These are phyloP conservation scores for Scaptomyza hsui DNA, from an alignment of 1,140 invertebrate genomes.

Conservation along the genomic window DNA sequence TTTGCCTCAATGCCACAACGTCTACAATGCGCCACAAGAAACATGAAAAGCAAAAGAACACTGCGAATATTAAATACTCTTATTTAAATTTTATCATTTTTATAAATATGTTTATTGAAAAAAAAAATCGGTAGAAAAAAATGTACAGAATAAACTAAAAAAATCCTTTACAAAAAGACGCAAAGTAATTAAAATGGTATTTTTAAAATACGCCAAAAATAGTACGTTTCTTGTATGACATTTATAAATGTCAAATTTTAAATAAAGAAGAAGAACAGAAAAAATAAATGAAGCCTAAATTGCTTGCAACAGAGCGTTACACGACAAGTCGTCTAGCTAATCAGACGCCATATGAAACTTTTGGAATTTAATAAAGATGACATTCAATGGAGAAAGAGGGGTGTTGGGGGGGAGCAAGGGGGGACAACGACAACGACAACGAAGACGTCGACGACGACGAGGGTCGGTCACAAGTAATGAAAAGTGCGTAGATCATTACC, in stretches of 20 bases:
- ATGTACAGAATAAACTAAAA: not conserved
- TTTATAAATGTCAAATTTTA: no score
- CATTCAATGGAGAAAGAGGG: slow-evolving; percentile 22
- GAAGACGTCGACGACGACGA: slow-evolving; percentile 17
- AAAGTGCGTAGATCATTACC: slow-evolving; percentile 76
- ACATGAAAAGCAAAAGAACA: slow-evolving; percentile 1
- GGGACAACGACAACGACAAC: slow-evolving; percentile 5
- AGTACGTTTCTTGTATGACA: no score
- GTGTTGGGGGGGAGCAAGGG: slow-evolving; percentile 25
- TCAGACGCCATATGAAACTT: not conserved
- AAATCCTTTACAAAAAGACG: no score
- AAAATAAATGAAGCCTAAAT: not conserved
- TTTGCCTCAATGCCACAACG: slow-evolving; percentile 62
- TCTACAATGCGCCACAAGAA: slow-evolving; percentile 53
- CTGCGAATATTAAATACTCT: slow-evolving; percentile 3
- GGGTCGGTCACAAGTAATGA: slow-evolving; percentile 52
- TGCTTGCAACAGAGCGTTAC: not conserved
- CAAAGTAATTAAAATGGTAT: no score
- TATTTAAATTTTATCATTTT: not conserved
- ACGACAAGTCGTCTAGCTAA: not conserved
- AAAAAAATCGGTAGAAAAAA: not conserved
- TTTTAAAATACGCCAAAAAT: no score
- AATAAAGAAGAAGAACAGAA: not conserved
- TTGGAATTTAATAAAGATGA: slow-evolving; percentile 42
- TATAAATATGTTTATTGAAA: no score